Percentiles rank a stretch among this genome's conserved stretches.
Evolutionary conservation across 2,113 vertebrate genomes (phyloP).

Genomic region (Calonectris borealis): DNA sequence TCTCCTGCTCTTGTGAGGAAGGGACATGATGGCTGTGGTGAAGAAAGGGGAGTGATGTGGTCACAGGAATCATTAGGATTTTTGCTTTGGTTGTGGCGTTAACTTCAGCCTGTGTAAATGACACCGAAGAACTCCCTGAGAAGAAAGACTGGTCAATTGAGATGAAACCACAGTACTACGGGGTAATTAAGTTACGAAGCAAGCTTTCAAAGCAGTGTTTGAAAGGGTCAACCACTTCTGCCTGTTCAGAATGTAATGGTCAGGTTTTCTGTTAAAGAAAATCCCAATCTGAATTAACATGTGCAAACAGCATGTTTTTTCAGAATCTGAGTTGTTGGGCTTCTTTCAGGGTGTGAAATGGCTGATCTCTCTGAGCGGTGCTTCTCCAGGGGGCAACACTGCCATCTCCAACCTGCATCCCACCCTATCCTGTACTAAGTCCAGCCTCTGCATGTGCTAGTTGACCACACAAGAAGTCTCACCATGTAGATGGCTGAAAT

Average conservation of each 20-base stretch:
- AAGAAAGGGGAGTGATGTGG: background rate
- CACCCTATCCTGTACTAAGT: background rate
- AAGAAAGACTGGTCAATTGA: background rate
- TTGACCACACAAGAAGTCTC: background rate
- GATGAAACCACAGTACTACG: background rate
- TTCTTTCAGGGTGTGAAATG: background rate
- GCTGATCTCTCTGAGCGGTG: background rate
- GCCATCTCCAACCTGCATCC: background rate
- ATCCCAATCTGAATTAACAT: background rate
- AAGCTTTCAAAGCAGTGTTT: background rate
- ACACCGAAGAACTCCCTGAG: background rate
- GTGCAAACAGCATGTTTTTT: background rate
- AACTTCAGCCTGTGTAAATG: background rate
- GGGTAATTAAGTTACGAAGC: background rate
- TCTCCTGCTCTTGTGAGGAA: background rate
- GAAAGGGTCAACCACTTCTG: background rate
- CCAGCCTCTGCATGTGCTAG: rapidly evolving
- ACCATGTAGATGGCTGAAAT: background rate
- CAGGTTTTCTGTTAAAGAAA: background rate
- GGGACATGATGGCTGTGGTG: background rate
- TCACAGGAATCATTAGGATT: background rate
- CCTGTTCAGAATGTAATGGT: background rate
- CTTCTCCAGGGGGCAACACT: background rate
- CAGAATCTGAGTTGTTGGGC: background rate
- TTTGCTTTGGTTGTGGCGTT: background rate